Evolutionary conservation across 2,888 invertebrate genomes (phyloP), one percentile per base, ranked within the genome.

Genomic region (Epiblema foenella): DNA sequence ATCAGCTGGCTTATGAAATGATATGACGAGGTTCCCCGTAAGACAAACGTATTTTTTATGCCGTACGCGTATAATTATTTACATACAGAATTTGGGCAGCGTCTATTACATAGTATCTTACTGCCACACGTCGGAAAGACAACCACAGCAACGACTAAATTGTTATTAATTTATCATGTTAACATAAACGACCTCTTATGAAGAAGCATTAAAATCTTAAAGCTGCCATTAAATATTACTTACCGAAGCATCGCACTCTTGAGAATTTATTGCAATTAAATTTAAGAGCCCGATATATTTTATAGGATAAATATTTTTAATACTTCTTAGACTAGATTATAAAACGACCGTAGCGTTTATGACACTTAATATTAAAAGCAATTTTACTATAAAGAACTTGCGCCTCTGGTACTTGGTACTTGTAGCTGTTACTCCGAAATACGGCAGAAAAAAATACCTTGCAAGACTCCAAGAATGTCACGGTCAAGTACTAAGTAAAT

Each of bases 241-340:
- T 57, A 60, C 56, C 58, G 12, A 51, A 67, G 51, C 37, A 56
- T 49, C 37, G 56, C 24, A 39, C 54, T 56, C 62, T 60, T 62
- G 56, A 62, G 20, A 71, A 56, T 67, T 62, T 56, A 62, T 67
- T 62, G 71, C 71, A 67, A 71, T 71, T 71, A 71, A 67, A 62
- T 57, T 71, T 71, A 71, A 67, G 60, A 56, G 62, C 60, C 66
- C 62, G 56, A 67, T 71, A 62, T 60, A 33, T 39, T 62, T 71
- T 71, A 59, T 71, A 51, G 56, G 60, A 56, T 56, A 56, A 57
- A 56, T 66, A 56, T 49, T 67, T 65, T 60, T 51, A 54, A 56
- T 71, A 56, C 37, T 17, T 42, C 54, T 37, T 62, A 49, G 39
- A 62, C 56, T 39, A 57, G 56, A 57, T 67, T 51, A 42, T 71